Conservation (phyloP, 2,888 invertebrate species). For the Erebia ligea region DNA sequence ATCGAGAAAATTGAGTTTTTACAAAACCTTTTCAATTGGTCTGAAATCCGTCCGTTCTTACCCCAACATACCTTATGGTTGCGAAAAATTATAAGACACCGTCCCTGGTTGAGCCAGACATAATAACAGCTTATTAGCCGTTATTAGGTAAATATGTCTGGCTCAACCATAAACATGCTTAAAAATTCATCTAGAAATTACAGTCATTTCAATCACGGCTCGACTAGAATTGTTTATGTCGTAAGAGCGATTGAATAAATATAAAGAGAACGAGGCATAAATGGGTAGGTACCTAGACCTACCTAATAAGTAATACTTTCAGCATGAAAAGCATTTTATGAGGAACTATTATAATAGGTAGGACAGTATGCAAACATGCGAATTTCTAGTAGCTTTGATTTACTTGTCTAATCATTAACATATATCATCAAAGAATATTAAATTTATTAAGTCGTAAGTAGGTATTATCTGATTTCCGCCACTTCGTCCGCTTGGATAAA, state of each 20-base stretch:
- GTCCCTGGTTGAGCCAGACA: too few species aligned
- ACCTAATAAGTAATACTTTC: too few species aligned
- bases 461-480: too few species aligned
- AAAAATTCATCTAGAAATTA: constrained; percentile 20
- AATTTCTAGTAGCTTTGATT: neutral
- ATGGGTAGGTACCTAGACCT: too few species aligned
- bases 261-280: neutral
- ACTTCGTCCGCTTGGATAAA: too few species aligned
- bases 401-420: neutral
- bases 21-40: too few species aligned
- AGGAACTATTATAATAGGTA: neutral
- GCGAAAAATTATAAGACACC: neutral
- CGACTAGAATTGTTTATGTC: neutral
- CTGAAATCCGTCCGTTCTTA: too few species aligned
- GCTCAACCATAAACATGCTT: neutral
- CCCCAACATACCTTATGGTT: too few species aligned
- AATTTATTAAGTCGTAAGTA: too few species aligned
- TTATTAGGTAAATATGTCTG: neutral
- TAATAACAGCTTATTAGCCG: neutral
- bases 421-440: too few species aligned
- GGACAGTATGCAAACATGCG: neutral
- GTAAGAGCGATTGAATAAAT: neutral
- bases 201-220: constrained; percentile 8
- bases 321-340: neutral
- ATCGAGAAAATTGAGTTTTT: too few species aligned